Conservation (phyloP, 2,797 vertebrate genomes). For the Microcaecilia unicolor region DNA sequence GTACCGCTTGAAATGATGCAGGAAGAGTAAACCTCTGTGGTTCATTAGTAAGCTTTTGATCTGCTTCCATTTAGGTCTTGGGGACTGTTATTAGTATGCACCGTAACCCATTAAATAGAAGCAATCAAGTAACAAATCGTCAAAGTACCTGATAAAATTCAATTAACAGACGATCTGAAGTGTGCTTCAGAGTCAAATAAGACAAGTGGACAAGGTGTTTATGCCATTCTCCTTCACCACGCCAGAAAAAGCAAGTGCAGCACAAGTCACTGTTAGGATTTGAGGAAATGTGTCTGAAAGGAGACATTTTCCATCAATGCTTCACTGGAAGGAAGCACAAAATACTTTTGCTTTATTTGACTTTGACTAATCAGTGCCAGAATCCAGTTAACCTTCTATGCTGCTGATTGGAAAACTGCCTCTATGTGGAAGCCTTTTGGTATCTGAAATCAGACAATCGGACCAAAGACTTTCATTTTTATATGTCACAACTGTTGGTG, state of each 20-base stretch:
- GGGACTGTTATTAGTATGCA: background rate
- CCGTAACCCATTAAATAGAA: background rate
- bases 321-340: too few relatives aligned
- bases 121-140: background rate
- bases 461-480: too few relatives aligned
- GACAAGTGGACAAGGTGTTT: background rate
- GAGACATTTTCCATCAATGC: background rate
- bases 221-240: too few relatives aligned
- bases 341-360: too few relatives aligned
- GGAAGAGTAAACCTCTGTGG: background rate
- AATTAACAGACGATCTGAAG: background rate
- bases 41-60: background rate
- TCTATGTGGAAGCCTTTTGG: too few relatives aligned
- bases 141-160: conserved; percentile 8
- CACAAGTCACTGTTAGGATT: conserved; percentile 9
- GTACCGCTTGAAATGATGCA: too few relatives aligned
- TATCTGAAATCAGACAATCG: too few relatives aligned
- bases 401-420: too few relatives aligned
- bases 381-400: too few relatives aligned
- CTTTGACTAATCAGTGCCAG: too few relatives aligned
- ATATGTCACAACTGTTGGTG: too few relatives aligned
- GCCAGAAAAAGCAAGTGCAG: background rate
- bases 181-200: background rate
- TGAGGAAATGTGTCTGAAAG: conserved; percentile 3
- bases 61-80: too few relatives aligned